A percentile compares a stretch with the other conserved stretches of the same genome.
Evolutionary conservation across 2,797 vertebrate genomes (phyloP).

Genomic region (Cryptoblepharus egeriae): DNA sequence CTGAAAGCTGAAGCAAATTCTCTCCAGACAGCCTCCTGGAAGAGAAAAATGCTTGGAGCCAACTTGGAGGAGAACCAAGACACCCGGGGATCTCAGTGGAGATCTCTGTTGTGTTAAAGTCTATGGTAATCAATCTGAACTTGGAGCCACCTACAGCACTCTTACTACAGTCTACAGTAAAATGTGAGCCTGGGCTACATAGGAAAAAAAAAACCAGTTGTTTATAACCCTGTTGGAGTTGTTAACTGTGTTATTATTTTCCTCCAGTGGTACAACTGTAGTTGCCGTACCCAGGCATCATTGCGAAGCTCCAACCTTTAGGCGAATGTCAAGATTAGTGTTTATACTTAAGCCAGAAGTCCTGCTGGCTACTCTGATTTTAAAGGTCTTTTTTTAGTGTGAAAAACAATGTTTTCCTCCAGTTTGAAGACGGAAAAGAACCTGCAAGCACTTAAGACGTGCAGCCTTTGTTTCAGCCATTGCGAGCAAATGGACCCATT

Average conservation of each 20-base stretch:
- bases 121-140: constrained; percentile 24
- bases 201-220: neutral
- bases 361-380: neutral
- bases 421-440: neutral
- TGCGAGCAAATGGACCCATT: neutral
- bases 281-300: neutral
- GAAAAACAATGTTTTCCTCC: constrained; percentile 6
- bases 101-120: neutral
- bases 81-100: neutral
- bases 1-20: constrained; percentile 7
- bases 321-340: constrained; percentile 4
- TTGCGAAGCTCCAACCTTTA: neutral
- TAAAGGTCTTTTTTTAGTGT: constrained; percentile 5
- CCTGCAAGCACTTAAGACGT: neutral
- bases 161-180: neutral
- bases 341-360: neutral
- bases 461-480: constrained; percentile 1
- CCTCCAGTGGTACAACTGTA: neutral
- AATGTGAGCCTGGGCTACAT: neutral
- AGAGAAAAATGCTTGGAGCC: constrained; percentile 8
- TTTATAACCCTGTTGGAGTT: constrained; percentile 19
- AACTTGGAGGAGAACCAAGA: constrained; percentile 15
- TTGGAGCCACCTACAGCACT: neutral
- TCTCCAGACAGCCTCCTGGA: constrained; percentile 9
- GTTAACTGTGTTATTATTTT: constrained; percentile 8